Evolutionary conservation across 1,140 invertebrate species (phyloP), one percentile per base, ranked within the genome.

Genomic region (Ectropis grisescens): DNA sequence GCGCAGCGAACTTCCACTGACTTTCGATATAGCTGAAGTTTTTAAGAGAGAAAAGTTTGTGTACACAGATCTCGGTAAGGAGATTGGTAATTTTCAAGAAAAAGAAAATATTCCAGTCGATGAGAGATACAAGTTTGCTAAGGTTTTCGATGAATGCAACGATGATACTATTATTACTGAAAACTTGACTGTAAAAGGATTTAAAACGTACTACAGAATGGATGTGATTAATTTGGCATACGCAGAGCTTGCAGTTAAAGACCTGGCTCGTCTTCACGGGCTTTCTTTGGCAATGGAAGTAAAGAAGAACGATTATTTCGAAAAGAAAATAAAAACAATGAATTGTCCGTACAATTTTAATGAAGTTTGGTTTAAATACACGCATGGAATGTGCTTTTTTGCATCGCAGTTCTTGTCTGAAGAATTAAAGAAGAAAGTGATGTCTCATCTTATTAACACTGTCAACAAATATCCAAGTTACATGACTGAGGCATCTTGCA

Each of bases 211-310:
- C 19, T 11, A 47, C 19, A 37, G 56, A 37, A 45, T 47, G 29
- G 37, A 52, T 11, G 16, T 47, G 1, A 29, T 44, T 7, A 29
- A 45, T 1, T 19, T 54, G 1, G 38, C 48, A 14, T 52, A 43
- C 22, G 38, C 44, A 4, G 32, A 57, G 36, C 8, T 48, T 1
- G 40, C 36, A 4, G 24, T 54, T 2, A 24, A 51, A 35, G 14
- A 53, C 28, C 29, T 58, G 6, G 52, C 55, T 2, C 54, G 46
- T 32, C 58, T 64, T 36, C 59, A 62, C 28, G 46, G 30, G 4
- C 32, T 62, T 9, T 56, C 47, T 14, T 50, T 53, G 23, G 30
- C 46, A 6, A 12, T 57, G 13, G 27, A 64, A 37, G 28, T 27
- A 24, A 47, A 42, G 27, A 28, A 29, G 11, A 45, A 47, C 0